Evolutionary conservation across 2,797 vertebrate genomes (phyloP), one percentile per base, ranked within the genome.

Genomic region (Sebastes diploproa): DNA sequence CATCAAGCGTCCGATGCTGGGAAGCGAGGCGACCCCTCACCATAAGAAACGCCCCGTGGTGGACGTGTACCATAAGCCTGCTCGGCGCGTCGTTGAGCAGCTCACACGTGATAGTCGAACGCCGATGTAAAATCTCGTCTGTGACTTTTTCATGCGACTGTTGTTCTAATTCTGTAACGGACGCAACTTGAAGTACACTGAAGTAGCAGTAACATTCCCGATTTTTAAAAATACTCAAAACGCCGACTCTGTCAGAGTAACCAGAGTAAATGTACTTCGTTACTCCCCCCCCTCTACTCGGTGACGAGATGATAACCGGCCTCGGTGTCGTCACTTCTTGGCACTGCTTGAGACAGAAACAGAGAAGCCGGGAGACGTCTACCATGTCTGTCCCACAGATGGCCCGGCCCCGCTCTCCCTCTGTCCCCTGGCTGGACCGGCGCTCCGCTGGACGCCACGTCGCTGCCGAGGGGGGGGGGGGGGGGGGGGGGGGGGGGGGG

Each of bases 301-400:
- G 38, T 65, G 65, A 42, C 66, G 12, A 59, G 88, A 63, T 77
- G 25, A 38, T 34, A 25, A n/a, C 4, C 65, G 2, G 23, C 75
- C 85, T 75, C 68, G 0, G 1, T 32, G 80, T 50, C 72, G 16
- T 84, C 79, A 32, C 55, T 89, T 82, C 78, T 84, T 90, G 91
- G 82, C 89, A 25, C 36, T 55, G 0, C 11, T 20, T 9, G 38
- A 72, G 50, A 64, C 69, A 66, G 30, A 72, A 72, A 81, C 75
- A 80, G 72, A 66, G 32, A 9, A 80, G 74, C 66, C 65, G 76
- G 82, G 82, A 80, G 55, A 27, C 23, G 83, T 89, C 90, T 81
- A 84, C 70, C 78, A 72, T 82, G 89, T 93, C 90, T 91, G 90
- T 80, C 89, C 85, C 88, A 88, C 93, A 95, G 95, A 95, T 95